Conservation (phyloP, 1,140 invertebrate species). For the Arctopsyche grandis region DNA sequence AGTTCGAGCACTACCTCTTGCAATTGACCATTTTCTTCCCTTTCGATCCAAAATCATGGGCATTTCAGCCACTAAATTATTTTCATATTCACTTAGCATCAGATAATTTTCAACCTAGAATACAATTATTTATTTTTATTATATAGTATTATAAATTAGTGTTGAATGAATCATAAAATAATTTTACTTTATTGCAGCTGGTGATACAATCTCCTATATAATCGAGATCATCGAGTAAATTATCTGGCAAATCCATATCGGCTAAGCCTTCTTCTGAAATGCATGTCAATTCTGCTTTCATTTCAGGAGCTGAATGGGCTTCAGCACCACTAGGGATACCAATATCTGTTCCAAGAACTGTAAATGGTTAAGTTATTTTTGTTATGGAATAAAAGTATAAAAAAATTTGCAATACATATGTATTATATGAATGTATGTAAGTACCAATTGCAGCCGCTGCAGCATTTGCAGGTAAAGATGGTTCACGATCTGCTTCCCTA, state of each 20-base stretch:
- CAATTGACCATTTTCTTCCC: slow-evolving; percentile 76
- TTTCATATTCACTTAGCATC: slow-evolving; percentile 88
- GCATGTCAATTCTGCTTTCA: slow-evolving; percentile 81
- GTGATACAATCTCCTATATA: slow-evolving; percentile 88
- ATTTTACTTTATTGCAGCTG: slow-evolving; percentile 82
- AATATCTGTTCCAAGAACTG: slow-evolving; percentile 68
- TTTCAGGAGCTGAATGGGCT: slow-evolving; percentile 62
- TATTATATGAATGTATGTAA: slow-evolving; percentile 15
- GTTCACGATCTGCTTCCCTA: slow-evolving; percentile 69
- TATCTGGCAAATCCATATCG: slow-evolving; percentile 84
- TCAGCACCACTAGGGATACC: slow-evolving; percentile 61
- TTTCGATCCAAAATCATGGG: slow-evolving; percentile 76
- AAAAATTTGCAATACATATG: neutral
- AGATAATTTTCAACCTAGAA: slow-evolving; percentile 80
- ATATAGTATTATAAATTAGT: slow-evolving; percentile 2
- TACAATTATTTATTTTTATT: slow-evolving; percentile 30
- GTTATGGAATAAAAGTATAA: slow-evolving; percentile 17
- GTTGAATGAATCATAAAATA: neutral
- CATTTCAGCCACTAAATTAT: slow-evolving; percentile 83
- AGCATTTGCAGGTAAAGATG: slow-evolving; percentile 61
- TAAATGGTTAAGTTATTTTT: too few relatives aligned
- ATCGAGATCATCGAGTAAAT: slow-evolving; percentile 82
- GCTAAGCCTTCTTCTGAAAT: slow-evolving; percentile 89
- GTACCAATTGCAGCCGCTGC: slow-evolving; percentile 60
- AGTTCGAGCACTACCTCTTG: slow-evolving; percentile 56